Conservation (phyloP, 2,888 invertebrate genomes). For the Eristalinus sepulchralis region DNA sequence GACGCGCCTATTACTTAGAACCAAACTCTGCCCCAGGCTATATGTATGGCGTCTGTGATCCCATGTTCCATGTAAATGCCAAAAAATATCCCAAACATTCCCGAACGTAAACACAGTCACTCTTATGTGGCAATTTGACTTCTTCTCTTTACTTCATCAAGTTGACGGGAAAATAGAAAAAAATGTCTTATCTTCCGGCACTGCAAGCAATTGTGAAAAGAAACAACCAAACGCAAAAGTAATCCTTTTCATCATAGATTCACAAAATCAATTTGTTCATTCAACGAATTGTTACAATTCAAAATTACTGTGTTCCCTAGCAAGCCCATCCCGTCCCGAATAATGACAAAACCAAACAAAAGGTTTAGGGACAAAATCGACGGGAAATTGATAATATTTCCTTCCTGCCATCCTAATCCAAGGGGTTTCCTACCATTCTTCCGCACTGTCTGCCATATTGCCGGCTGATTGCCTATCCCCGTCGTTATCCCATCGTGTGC, state of each 20-base stretch:
- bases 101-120: not conserved
- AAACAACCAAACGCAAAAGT: not conserved
- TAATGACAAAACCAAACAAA: conserved; percentile 16
- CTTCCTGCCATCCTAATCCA: conserved; percentile 14
- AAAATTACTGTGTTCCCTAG: conserved; percentile 2
- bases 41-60: no score
- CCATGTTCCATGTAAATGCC: no score
- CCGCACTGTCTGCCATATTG: conserved; percentile 1
- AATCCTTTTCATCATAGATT: conserved; percentile 9
- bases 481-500: not conserved
- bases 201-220: not conserved
- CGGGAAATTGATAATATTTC: conserved; percentile 47
- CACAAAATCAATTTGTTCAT: conserved; percentile 26
- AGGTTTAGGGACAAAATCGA: conserved; percentile 25
- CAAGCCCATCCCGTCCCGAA: not conserved
- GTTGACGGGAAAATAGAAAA: not conserved
- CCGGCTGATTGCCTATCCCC: conserved; percentile 25
- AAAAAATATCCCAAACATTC: no score
- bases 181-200: not conserved
- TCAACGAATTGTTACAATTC: conserved; percentile 27
- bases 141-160: not conserved
- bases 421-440: conserved; percentile 2
- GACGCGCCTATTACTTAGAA: no score
- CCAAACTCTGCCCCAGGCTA: no score
- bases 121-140: not conserved